A percentile compares a stretch with the other conserved stretches of the same genome.
Evolutionary conservation across 2,113 vertebrate species (phyloP).

Genomic region (Hiodon alosoides): DNA sequence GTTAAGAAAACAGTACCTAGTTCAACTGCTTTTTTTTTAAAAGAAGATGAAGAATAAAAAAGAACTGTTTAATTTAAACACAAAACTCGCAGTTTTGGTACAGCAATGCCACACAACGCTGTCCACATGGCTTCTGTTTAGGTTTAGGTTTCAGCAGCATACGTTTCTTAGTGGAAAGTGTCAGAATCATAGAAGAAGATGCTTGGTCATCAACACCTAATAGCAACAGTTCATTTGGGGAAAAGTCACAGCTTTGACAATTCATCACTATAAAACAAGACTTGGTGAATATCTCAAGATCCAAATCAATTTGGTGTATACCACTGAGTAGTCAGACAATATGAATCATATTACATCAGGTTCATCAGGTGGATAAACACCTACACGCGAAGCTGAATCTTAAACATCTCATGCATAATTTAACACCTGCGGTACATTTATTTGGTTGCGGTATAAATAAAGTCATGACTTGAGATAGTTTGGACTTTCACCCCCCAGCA

Average conservation of each 20-base stretch:
- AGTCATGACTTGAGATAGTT: too few relatives aligned
- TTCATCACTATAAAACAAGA: background rate
- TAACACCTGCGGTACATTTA: too few relatives aligned
- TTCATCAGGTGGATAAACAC: too few relatives aligned
- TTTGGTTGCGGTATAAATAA: too few relatives aligned
- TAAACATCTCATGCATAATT: too few relatives aligned
- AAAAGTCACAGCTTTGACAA: background rate
- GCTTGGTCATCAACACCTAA: background rate
- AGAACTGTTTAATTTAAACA: background rate
- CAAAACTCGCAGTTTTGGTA: background rate
- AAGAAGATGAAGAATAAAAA: background rate
- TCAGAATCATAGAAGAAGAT: background rate
- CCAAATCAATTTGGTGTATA: too few relatives aligned
- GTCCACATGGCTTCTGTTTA: slow-evolving; percentile 1
- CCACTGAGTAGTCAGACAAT: too few relatives aligned
- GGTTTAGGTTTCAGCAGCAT: background rate
- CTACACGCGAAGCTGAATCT: too few relatives aligned
- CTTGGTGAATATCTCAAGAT: background rate
- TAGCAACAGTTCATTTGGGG: background rate
- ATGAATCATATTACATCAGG: too few relatives aligned
- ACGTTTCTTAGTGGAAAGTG: background rate
- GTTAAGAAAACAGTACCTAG: background rate
- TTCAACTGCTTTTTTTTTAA: background rate
- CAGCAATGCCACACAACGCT: background rate
- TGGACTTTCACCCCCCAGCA: too few relatives aligned